Evolutionary conservation across 2,888 invertebrate genomes (phyloP), one percentile per base, ranked within the genome.

Genomic region (Drosophila suboccidentalis): DNA sequence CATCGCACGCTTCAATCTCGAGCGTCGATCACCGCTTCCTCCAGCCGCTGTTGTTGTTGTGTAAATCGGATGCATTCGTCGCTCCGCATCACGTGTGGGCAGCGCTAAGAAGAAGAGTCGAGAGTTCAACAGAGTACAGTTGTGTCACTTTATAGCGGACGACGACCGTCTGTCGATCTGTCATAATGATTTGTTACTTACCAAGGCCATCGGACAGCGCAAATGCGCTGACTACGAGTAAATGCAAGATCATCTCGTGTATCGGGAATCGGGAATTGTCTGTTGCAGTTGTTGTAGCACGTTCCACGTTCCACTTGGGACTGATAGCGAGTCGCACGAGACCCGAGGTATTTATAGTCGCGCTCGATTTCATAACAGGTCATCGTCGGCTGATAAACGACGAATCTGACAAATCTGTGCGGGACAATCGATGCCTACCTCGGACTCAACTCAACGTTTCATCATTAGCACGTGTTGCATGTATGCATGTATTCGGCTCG

Each of bases 31-130:
- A 1, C 67, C 61, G 32, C 32, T 11, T 36, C n/a, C 8, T 38
- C 22, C 22, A 22, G 22, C 22, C 22, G 22, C 22, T 22, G 22
- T 13, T 2, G 81, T 61, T 8, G 41, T 10, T 2, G 81, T 61
- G 36, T 90, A 87, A 0, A 75, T 39, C 0, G 92, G 92, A 87
- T 92, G 92, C 92, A 92, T 92, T 10, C 87, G 89, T 36, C 77
- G 87, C 46, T 92, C 91, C 3, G 57, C 51, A 2, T 82, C 83
- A 19, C 65, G 73, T 29, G 58, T 57, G 17, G 58, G 60, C 44
- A 66, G 51, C 15, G 59, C 11, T 50, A 13, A 13, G 13, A 32
- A 4, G 5, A 8, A 5, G 9, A 54, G 3, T 2, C 6, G 9
- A 13, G 43, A 19, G 10, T 36, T 29, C 11, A 36, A 19, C 2